Conservation (phyloP, 2,113 vertebrate species). For the Rhynchomys soricoides region DNA sequence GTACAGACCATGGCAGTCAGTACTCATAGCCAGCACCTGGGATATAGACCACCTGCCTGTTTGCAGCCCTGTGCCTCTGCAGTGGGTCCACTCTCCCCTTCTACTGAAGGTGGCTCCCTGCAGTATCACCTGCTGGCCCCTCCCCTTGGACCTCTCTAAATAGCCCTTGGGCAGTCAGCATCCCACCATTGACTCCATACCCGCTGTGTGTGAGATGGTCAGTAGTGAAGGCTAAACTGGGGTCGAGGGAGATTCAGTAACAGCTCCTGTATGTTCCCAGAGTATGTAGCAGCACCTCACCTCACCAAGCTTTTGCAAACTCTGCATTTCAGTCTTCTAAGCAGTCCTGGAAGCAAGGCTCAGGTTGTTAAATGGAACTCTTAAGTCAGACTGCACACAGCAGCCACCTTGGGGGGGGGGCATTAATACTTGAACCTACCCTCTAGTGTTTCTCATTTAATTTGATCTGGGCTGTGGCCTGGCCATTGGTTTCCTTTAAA, state of each 20-base stretch:
- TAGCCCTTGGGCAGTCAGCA: background rate
- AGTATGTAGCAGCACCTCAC: background rate
- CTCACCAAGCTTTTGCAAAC: conserved; percentile 22
- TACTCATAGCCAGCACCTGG: background rate
- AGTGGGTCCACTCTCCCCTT: background rate
- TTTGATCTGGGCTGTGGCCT: background rate
- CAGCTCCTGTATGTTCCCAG: background rate
- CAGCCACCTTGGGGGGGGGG: background rate
- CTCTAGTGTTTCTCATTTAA: background rate
- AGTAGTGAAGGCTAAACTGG: background rate
- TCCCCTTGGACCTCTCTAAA: background rate
- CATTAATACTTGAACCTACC: background rate
- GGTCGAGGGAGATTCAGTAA: background rate
- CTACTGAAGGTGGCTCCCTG: background rate
- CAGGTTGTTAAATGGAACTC: background rate
- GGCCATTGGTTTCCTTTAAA: background rate
- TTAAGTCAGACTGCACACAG: background rate
- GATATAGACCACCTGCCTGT: background rate
- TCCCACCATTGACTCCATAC: background rate
- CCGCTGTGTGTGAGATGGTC: conserved; percentile 40
- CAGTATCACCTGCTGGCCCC: background rate
- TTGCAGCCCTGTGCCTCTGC: background rate
- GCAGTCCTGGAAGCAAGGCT: background rate
- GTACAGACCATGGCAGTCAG: background rate
- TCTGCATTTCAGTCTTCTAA: background rate